Evolutionary conservation across 2,888 invertebrate species (phyloP).

Genomic region (Sinohyriopsis cumingii): DNA sequence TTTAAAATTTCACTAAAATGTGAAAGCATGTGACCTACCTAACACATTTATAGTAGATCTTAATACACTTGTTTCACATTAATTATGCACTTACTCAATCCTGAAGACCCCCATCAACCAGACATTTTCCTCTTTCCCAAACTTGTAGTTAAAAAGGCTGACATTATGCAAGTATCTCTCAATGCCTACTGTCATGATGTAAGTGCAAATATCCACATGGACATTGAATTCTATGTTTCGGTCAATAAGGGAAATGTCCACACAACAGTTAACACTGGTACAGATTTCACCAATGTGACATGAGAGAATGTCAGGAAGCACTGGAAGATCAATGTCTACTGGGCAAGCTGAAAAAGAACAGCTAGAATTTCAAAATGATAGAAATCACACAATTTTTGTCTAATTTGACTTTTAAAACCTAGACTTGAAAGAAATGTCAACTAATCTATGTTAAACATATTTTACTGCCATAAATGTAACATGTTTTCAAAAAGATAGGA

Average conservation of each 20-base stretch:
- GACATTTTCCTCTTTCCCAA: slow-evolving; percentile 25
- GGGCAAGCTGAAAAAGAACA: slow-evolving; percentile 13
- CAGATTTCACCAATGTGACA: slow-evolving; percentile 33
- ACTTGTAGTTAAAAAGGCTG: slow-evolving; percentile 2
- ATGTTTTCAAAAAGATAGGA: too few relatives aligned
- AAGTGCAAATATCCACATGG: slow-evolving; percentile 12
- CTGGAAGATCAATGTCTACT: slow-evolving; percentile 14
- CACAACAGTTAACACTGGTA: slow-evolving; percentile 38
- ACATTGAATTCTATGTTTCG: slow-evolving; percentile 3
- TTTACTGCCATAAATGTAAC: too few relatives aligned
- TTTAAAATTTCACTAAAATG: too few relatives aligned
- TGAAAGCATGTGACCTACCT: too few relatives aligned
- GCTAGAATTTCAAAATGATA: too few relatives aligned
- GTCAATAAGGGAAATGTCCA: slow-evolving; percentile 17
- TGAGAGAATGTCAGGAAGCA: slow-evolving; percentile 20
- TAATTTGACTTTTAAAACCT: too few relatives aligned
- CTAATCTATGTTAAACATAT: too few relatives aligned
- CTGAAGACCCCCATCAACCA: slow-evolving; percentile 33
- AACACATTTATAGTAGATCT: too few relatives aligned
- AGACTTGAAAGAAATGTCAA: too few relatives aligned
- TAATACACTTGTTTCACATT: too few relatives aligned
- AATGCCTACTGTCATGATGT: background rate
- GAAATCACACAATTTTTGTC: too few relatives aligned
- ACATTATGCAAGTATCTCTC: too few relatives aligned
- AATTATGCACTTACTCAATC: slow-evolving; percentile 20